Percentiles rank a stretch among this genome's conserved stretches.
phyloP scores from a whole-genome alignment of 2,113 vertebrate species.

The Microcebus ravelobensis region DNA sequence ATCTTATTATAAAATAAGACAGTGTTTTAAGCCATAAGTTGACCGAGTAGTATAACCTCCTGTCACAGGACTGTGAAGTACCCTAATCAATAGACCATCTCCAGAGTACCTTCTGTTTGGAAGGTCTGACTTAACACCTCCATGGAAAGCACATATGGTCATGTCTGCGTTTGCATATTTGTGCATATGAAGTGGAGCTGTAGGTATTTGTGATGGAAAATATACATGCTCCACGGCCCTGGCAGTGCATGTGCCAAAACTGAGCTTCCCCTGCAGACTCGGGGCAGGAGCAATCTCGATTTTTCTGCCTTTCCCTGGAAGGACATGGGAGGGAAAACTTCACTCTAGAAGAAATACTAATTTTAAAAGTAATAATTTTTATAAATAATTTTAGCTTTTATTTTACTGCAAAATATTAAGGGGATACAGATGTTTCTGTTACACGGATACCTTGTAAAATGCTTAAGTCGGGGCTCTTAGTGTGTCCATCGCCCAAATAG shows the following conservation, averaged over 20 bases:
- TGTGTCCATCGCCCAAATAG: no score
- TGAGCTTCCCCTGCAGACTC: fast-evolving
- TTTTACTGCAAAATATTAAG: no score
- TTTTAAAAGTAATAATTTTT: not conserved
- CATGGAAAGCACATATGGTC: not conserved
- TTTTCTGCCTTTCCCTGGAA: not conserved
- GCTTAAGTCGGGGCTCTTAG: no score
- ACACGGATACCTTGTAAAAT: no score
- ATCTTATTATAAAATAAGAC: not conserved
- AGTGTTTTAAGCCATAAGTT: fast-evolving
- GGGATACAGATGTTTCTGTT: no score
- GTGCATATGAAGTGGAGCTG: not conserved
- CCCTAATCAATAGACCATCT: not conserved
- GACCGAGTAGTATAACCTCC: fast-evolving
- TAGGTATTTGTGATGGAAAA: not conserved
- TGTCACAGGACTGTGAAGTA: fast-evolving
- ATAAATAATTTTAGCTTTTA: no score
- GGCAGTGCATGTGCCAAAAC: fast-evolving
- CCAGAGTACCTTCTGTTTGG: not conserved
- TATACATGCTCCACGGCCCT: fast-evolving
- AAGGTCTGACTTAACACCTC: not conserved
- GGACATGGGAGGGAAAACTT: not conserved
- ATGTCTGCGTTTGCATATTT: not conserved
- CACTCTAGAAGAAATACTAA: not conserved
- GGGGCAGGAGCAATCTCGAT: not conserved